Base-by-base conservation (phyloP, 1,140 invertebrate genomes). In the Calliopsis andreniformis region DNA sequence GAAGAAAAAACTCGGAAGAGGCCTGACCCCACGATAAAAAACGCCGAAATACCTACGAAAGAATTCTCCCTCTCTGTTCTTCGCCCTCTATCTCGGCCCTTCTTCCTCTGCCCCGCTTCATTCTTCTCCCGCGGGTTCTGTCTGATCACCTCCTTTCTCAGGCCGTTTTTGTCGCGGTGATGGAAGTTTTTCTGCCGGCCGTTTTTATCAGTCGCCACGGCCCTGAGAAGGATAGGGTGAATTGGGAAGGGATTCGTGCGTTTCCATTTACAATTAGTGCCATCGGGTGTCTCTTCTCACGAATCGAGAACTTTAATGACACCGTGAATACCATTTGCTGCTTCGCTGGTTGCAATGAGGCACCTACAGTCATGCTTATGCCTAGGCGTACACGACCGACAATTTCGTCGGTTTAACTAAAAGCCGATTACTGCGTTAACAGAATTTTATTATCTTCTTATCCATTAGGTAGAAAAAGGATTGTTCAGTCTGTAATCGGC, bases 151-250 rank as follows among this genome's bases (percentile, higher is more conserved):
- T 63, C 73, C 43, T 80, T 77, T 80, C 78, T 79, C 78, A 79
- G 59, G 72, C 47, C 10, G 55, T 68, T 83, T 79, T 82, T 76
- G 78, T 61, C 55, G 23, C 62, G 43, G 49, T 56, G 67, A 67
- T 47, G 55, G 69, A 64, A 43, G 67, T 78, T 79, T 83, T 83
- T 82, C 73, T 63, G 39, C 35, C 51, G 39, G 35, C 10, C 3
- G 39, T 83, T 82, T 83, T 82, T 83, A 79, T 73, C 82, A 72
- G 20, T 58, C 70, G 51, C 70, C 20, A 69, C 70, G 77, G 71
- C 76, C 76, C 61, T 69, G 66, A 64, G 42, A 79, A 39, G 55
- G 64, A 59, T 68, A 80, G 81, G 70, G 49, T 47, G 49, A 63
- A 56, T 20, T 23, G 39, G 53, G 59, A 47, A 23, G 61, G 61